Evolutionary conservation across 2,113 vertebrate species (phyloP).

Genomic region (Microtus richardsoni): DNA sequence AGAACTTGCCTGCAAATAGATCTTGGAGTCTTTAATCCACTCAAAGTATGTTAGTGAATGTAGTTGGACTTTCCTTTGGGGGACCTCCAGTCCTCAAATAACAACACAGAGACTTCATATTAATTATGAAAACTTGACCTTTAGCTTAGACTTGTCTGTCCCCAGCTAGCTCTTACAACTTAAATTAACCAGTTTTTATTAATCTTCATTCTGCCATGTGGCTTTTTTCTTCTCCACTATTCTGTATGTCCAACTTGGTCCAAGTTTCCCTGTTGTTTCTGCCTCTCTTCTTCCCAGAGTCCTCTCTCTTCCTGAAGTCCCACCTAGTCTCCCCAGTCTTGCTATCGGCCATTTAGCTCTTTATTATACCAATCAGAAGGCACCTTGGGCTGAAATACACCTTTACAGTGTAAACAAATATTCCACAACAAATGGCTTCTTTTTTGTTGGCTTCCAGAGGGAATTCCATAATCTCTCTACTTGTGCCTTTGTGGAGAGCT

Average conservation of each 20-base stretch:
- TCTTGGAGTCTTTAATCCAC: not conserved
- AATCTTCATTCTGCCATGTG: not conserved
- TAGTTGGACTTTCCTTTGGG: not conserved
- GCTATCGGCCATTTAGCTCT: not conserved
- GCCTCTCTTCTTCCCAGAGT: not conserved
- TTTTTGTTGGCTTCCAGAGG: constrained; percentile 17
- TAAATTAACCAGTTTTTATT: not conserved
- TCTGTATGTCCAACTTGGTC: not conserved
- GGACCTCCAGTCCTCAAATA: not conserved
- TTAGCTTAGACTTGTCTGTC: not conserved
- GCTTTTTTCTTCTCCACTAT: not conserved
- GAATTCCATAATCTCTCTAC: not conserved
- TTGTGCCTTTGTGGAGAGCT: not conserved
- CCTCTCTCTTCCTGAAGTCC: not conserved
- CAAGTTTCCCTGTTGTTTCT: not conserved
- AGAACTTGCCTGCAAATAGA: not conserved
- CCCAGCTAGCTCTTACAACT: not conserved
- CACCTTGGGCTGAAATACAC: not conserved
- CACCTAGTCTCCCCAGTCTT: not conserved
- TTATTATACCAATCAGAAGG: not conserved
- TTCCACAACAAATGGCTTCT: not conserved
- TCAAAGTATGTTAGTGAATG: not conserved
- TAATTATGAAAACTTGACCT: not conserved
- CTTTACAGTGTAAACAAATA: not conserved
- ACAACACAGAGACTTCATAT: not conserved